Base-by-base conservation (phyloP, 2,888 invertebrate species). In the Tenthredo mesomela region DNA sequence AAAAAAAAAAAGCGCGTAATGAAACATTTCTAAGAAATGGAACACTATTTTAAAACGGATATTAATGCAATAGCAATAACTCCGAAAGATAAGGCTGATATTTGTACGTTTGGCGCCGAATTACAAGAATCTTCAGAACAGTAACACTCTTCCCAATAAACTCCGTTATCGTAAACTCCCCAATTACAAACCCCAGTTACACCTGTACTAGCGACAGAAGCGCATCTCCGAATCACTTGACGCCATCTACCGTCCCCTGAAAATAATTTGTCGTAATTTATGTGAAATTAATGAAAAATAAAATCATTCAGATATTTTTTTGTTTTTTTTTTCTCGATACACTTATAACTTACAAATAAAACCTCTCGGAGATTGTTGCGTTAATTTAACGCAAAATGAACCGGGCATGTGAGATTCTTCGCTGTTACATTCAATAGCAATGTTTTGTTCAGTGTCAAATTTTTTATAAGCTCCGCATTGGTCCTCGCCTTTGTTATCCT, bases 71-170 rank as follows among this genome's bases (percentile, higher is more conserved):
- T 47, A 15, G 61, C 43, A 47, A 43, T 37, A 25, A 67, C 12
- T 29, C 82, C 82, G 21, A 47, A 6, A 1, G n/a, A 43, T 47
- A 29, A 21, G 37, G n/a, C 70, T 29, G 82, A 70, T 29, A 29
- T 65, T 67, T 70, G 43, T 43, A 82, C 47, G 67, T n/a, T 65
- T 50, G 82, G 82, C 29, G 82, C 65, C 10, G 82, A 82, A 91
- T 99, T 99, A 92, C 99, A 99, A 87, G 97, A 97, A 91, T 99
- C 98, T 85, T 96, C 95, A 0, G 98, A 97, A 92, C 99, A 99
- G 91, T 99, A 99, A 91, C 99, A 99, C 91, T 98, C 98, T 92
- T 99, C 98, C 97, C 98, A 98, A 92, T 98, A 99, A 0, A 97
- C 97, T 3, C 99, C 99, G 89, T 98, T 98, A 87, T 97, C 97